phyloP scores from a whole-genome alignment of 2,113 vertebrate species.

The Rhinolophus ferrumequinum region DNA sequence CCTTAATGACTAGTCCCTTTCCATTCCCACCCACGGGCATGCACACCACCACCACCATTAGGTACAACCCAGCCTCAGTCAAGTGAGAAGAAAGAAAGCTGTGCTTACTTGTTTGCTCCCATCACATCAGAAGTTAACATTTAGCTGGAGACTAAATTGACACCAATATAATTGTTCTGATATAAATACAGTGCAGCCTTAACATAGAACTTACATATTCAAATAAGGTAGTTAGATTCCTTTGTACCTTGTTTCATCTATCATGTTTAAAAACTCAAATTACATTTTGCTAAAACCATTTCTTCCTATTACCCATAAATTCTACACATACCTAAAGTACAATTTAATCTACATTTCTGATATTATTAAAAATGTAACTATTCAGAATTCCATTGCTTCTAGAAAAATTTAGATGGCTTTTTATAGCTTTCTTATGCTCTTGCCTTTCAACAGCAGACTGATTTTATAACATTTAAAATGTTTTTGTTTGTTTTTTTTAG shows the following conservation, averaged over 20 bases:
- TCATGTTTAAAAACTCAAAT: background rate
- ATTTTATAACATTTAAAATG: background rate
- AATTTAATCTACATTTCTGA: background rate
- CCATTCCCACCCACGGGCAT: fast-evolving
- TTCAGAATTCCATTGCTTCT: background rate
- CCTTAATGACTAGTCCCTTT: background rate
- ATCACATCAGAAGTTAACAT: background rate
- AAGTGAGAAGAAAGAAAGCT: background rate
- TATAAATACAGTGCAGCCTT: background rate
- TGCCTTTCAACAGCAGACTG: background rate
- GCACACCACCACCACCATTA: background rate
- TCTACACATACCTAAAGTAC: background rate
- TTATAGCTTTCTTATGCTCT: background rate
- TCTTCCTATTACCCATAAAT: background rate
- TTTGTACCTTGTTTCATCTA: background rate
- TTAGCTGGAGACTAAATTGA: background rate
- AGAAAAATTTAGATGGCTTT: background rate
- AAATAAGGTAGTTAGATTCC: background rate
- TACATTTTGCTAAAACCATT: background rate
- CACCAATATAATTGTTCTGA: background rate
- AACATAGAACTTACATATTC: background rate
- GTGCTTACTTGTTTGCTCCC: background rate
- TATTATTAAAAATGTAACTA: background rate
- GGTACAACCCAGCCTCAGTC: background rate
- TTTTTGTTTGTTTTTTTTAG: background rate